Evolutionary conservation across 2,888 invertebrate genomes (phyloP).

Genomic region (Meta bourneti): DNA sequence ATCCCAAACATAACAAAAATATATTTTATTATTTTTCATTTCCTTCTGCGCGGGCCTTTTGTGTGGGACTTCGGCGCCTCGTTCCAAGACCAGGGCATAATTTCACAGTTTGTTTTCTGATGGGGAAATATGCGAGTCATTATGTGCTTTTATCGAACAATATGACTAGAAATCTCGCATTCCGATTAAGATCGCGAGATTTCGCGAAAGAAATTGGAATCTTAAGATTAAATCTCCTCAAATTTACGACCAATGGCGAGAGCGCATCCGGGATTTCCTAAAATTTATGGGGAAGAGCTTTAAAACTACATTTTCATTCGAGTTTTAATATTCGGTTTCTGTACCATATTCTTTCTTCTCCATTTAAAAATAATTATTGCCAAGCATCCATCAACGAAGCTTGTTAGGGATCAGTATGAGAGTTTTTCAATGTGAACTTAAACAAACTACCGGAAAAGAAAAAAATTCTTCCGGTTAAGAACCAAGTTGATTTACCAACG

Average conservation of each 20-base stretch:
- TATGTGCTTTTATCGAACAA: slow-evolving; percentile 31
- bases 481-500: too few species aligned
- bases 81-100: slow-evolving; percentile 11
- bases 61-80: slow-evolving; percentile 24
- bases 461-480: too few species aligned
- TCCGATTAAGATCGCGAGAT: slow-evolving; percentile 12
- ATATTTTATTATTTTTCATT: slow-evolving; percentile 34
- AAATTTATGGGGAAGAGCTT: background rate
- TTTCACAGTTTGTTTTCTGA: slow-evolving; percentile 33
- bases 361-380: background rate
- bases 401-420: background rate
- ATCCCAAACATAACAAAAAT: slow-evolving; percentile 42
- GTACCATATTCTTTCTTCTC: background rate
- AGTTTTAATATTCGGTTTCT: background rate
- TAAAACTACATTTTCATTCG: slow-evolving; percentile 7
- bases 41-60: slow-evolving; percentile 13
- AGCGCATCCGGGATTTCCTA: background rate
- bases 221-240: slow-evolving; percentile 32
- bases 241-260: slow-evolving; percentile 28
- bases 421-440: background rate
- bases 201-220: slow-evolving; percentile 13
- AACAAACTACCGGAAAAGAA: background rate
- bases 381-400: background rate
- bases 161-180: slow-evolving; percentile 17
- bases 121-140: slow-evolving; percentile 35